Conservation (phyloP, 30 jellyfish, hydroid and myxozoan species). For the Aurelia sp. region DNA sequence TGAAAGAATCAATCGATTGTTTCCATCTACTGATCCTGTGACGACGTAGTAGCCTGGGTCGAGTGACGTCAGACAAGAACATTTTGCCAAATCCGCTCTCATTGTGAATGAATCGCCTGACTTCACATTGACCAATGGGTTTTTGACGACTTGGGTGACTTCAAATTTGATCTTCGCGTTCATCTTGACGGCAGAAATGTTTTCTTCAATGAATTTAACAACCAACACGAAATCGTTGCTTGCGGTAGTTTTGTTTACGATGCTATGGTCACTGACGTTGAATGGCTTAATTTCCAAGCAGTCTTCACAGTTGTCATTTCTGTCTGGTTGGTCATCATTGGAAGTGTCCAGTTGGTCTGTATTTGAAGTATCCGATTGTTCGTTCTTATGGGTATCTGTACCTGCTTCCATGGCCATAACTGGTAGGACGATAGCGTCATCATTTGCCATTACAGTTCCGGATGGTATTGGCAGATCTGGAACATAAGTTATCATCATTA, state of each 20-base stretch:
- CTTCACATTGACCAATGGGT: neutral
- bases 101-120: conserved; percentile 18
- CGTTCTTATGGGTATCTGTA: neutral
- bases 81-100: conserved; percentile 1
- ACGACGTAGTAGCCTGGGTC: conserved; percentile 32
- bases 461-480: too few relatives aligned
- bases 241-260: neutral
- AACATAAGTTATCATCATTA: too few relatives aligned
- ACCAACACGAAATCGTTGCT: conserved; percentile 22
- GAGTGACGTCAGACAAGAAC: conserved; percentile 30
- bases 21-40: conserved; percentile 23
- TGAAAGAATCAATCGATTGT: conserved; percentile 10
- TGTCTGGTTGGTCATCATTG: neutral
- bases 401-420: neutral
- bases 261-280: neutral
- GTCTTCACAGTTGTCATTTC: conserved; percentile 15
- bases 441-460: too few relatives aligned
- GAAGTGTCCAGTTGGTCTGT: neutral
- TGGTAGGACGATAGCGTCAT: neutral
- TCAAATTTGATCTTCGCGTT: conserved; percentile 24
- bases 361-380: neutral
- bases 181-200: neutral
- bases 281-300: conserved; percentile 16
- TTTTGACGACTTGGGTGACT: conserved; percentile 14
- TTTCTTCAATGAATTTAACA: conserved; percentile 25